phyloP scores from a whole-genome alignment of 2,113 vertebrate genomes.

The Pterocles orientalis region DNA sequence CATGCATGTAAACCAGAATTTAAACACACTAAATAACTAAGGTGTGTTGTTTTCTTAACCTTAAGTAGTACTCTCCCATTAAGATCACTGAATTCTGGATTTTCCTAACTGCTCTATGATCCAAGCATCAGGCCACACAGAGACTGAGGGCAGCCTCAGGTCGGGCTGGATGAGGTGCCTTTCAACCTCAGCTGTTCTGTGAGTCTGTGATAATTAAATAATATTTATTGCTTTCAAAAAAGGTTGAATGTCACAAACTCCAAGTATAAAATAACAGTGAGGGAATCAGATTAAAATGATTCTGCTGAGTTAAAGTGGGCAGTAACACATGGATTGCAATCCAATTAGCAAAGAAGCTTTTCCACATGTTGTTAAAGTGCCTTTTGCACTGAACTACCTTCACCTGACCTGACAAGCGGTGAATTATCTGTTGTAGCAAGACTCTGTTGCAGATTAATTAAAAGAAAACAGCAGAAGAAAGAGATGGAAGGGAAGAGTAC shows the following conservation, averaged over 20 bases:
- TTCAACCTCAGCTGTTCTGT: not conserved
- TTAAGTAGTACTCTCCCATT: not conserved
- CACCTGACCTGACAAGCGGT: conserved; percentile 26
- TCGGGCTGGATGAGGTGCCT: not conserved
- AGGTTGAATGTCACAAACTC: not conserved
- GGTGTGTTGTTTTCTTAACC: not conserved
- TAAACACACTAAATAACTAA: not conserved
- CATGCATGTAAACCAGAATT: not conserved
- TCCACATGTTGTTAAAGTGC: conserved; percentile 11
- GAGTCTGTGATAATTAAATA: conserved; percentile 12
- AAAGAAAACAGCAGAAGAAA: conserved; percentile 32
- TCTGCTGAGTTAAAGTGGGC: conserved; percentile 9
- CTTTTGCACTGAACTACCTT: not conserved
- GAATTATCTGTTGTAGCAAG: conserved; percentile 18
- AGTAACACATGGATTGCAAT: conserved; percentile 1
- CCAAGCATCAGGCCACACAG: not conserved
- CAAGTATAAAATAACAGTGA: conserved; percentile 3
- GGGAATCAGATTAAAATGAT: conserved; percentile 32
- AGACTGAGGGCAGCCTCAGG: not conserved
- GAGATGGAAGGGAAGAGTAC: not conserved
- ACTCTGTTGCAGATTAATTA: conserved; percentile 48
- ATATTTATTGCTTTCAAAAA: conserved; percentile 15
- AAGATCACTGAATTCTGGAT: not conserved
- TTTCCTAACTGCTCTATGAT: not conserved
- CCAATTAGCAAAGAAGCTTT: conserved; percentile 55